Percentiles rank a stretch among this genome's conserved stretches.
Evolutionary conservation across 1,140 invertebrate genomes (phyloP).

Genomic region (Drosophila melanica): DNA sequence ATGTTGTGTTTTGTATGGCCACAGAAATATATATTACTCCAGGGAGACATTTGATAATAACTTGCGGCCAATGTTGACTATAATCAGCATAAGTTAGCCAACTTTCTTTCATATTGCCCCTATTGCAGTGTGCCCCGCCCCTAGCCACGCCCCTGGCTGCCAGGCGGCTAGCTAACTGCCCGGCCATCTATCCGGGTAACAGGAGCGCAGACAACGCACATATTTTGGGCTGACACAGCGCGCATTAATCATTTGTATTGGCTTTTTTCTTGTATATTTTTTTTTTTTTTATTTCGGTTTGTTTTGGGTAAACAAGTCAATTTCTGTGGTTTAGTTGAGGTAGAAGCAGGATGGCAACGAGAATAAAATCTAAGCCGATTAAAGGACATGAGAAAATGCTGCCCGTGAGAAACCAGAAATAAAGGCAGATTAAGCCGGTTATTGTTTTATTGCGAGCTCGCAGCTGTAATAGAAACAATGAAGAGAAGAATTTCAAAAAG

Average conservation of each 20-base stretch:
- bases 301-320: conserved; percentile 68
- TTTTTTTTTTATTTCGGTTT: conserved; percentile 26
- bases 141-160: conserved; percentile 35
- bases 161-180: conserved; percentile 12
- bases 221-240: conserved; percentile 76
- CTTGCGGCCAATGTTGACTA: conserved; percentile 74
- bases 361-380: conserved; percentile 30
- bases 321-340: conserved; percentile 37
- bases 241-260: conserved; percentile 75
- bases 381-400: conserved; percentile 20
- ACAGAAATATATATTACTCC: conserved; percentile 72
- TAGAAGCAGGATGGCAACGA: background rate
- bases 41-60: conserved; percentile 81
- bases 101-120: conserved; percentile 56
- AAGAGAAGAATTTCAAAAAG: background rate
- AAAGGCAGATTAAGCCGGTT: conserved; percentile 1
- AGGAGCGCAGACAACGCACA: conserved; percentile 55
- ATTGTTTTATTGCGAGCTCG: conserved; percentile 11
- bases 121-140: conserved; percentile 33
- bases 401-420: conserved; percentile 5
- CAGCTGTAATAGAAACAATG: too few species aligned
- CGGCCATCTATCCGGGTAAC: conserved; percentile 19
- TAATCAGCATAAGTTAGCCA: conserved; percentile 79
- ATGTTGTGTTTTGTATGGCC: conserved; percentile 21
- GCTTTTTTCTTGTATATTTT: conserved; percentile 21